Conservation (phyloP, 2,113 vertebrate genomes). For the Herpailurus yagouaroundi region DNA sequence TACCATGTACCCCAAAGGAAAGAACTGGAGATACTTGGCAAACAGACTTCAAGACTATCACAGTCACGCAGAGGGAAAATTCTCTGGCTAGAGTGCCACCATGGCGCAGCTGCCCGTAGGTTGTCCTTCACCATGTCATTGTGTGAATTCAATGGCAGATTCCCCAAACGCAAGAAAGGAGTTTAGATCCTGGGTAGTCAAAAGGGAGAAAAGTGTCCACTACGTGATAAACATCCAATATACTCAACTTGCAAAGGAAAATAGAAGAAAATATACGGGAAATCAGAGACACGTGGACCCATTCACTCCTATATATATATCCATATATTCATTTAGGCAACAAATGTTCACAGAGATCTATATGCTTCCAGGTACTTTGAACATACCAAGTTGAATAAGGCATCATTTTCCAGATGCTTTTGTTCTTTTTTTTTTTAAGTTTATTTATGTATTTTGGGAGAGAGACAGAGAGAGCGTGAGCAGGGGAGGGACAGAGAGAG, state of each 20-base stretch:
- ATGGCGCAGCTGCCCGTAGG: background rate
- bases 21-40: background rate
- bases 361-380: conserved; percentile 16
- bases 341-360: background rate
- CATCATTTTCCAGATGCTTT: background rate
- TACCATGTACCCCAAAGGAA: background rate
- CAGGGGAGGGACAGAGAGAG: background rate
- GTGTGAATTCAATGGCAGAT: background rate
- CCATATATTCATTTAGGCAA: background rate
- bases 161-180: background rate
- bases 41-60: background rate
- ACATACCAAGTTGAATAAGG: background rate
- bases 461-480: background rate
- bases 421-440: background rate
- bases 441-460: background rate
- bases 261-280: background rate
- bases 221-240: background rate
- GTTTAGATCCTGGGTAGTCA: background rate
- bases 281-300: background rate
- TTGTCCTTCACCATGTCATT: background rate
- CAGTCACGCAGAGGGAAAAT: background rate
- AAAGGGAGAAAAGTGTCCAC: background rate
- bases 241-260: background rate
- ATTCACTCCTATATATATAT: background rate
- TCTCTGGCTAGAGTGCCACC: background rate